Base-by-base conservation (phyloP, 2,113 vertebrate species). In the Serinus canaria region DNA sequence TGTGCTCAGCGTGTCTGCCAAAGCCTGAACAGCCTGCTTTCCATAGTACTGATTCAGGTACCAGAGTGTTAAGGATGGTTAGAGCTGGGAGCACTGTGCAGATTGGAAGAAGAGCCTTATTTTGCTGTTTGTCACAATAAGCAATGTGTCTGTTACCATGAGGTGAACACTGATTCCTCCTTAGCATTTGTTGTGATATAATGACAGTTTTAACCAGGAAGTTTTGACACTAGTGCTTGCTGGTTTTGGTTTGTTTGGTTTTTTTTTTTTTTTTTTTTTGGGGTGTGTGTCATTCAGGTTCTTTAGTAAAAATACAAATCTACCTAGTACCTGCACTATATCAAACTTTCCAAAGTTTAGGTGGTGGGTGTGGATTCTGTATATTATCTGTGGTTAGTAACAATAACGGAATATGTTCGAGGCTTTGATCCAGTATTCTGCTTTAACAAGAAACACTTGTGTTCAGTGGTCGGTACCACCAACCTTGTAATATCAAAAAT, bases 181-280 rank as follows among this genome's bases (percentile, higher is more conserved):
- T 37, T 16, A 60, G 19, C 4, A 3, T 55, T 85, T 67, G 22
- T 9, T 30, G 7, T 68, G 14, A 22, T 50, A 41, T 8, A n/a
- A 73, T 49, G 7, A 15, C 46, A 33, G 24, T 87, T 90, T 44
- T 72, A 77, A 70, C 25, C 6, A 39, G 44, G 19, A 79, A 50
- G 11, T 59, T 66, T 73, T 56, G 37, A 52, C 4, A 8, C 23
- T 35, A 43, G 23, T 82, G 35, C 30, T 85, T 89, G 22, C 25
- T 52, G 9, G 0, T 18, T 24, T 69, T n/a, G 28, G 10, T 37
- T 37, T 43, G 13, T 30, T 53, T 11, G 9, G 7, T 2, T 0
- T 2, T 33, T 31, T 7, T 84, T 16, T 27, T 50, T 15, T 23
- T 28, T 13, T 30, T 39, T 22, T 0, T 2, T 33, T 28, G 5